phyloP scores from a whole-genome alignment of 2,113 vertebrate species.

The Motacilla alba region DNA sequence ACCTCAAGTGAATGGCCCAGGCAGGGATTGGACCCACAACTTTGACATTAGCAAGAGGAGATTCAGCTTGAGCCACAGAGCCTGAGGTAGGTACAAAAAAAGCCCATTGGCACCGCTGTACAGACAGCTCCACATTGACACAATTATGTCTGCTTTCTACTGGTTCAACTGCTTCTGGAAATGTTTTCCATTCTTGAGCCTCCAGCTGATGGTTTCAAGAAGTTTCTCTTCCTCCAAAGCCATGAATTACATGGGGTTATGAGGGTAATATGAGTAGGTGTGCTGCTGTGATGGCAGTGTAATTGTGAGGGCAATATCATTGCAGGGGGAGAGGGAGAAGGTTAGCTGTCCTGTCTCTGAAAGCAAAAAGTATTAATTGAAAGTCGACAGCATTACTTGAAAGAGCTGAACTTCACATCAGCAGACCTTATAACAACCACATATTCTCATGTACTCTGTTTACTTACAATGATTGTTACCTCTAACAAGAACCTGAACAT shows the following conservation, averaged over 20 bases:
- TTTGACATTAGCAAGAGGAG: background rate
- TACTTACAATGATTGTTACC: background rate
- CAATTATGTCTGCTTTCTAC: background rate
- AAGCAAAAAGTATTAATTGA: background rate
- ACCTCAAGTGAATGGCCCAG: background rate
- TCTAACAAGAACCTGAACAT: background rate
- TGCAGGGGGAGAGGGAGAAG: accelerated
- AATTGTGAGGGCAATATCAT: background rate
- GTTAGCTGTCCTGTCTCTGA: background rate
- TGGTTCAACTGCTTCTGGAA: background rate
- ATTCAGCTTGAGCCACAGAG: background rate
- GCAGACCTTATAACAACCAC: background rate
- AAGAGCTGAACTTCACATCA: background rate
- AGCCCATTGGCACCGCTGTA: accelerated
- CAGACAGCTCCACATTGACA: background rate
- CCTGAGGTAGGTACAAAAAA: background rate
- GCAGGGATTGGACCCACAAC: background rate
- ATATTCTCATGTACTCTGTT: accelerated
- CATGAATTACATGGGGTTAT: accelerated
- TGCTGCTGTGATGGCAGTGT: background rate
- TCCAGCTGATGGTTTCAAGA: background rate
- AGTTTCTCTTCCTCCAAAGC: background rate
- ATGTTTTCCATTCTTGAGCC: background rate
- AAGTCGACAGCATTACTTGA: background rate
- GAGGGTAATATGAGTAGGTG: background rate